These are phyloP conservation scores for Catocala nupta DNA, from an alignment of 2,888 invertebrate genomes.

Conservation along the genomic window DNA sequence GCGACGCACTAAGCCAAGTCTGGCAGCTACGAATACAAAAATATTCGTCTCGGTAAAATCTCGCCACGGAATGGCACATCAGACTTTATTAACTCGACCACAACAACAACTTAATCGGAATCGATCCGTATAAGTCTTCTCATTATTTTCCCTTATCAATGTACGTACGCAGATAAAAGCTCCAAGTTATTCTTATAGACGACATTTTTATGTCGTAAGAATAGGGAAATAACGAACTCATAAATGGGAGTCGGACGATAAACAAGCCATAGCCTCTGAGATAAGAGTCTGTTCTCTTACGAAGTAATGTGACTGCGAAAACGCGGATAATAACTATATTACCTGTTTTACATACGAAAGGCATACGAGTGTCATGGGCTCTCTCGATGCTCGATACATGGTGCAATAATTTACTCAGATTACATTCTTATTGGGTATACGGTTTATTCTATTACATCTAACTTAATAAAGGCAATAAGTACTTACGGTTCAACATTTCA, in stretches of 20 bases:
- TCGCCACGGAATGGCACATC: conserved; percentile 50
- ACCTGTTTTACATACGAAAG: conserved; percentile 55
- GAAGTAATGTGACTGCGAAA: conserved; percentile 67
- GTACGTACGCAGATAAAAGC: conserved; percentile 78
- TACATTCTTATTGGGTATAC: conserved; percentile 34
- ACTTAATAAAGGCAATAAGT: conserved; percentile 8
- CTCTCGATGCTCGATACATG: conserved; percentile 38
- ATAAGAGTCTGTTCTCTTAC: conserved; percentile 71
- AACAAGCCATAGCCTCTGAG: conserved; percentile 79
- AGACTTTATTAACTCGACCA: conserved; percentile 68
- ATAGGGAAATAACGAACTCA: conserved; percentile 85
- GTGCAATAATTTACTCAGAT: conserved; percentile 36
- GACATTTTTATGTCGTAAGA: conserved; percentile 84
- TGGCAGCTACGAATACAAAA: conserved; percentile 38
- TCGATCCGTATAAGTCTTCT: conserved; percentile 76
- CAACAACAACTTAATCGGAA: conserved; percentile 79
- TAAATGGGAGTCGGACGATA: conserved; percentile 82
- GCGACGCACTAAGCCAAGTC: conserved; percentile 36
- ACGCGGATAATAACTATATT: conserved; percentile 60
- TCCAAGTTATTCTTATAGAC: conserved; percentile 77
- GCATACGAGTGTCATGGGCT: conserved; percentile 42
- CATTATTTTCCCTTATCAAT: conserved; percentile 84
- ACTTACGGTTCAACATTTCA: too few species aligned
- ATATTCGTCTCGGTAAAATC: conserved; percentile 43
- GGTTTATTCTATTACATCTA: conserved; percentile 30